phyloP scores from a whole-genome alignment of 2,797 vertebrate species.

The Phrynocephalus forsythii region DNA sequence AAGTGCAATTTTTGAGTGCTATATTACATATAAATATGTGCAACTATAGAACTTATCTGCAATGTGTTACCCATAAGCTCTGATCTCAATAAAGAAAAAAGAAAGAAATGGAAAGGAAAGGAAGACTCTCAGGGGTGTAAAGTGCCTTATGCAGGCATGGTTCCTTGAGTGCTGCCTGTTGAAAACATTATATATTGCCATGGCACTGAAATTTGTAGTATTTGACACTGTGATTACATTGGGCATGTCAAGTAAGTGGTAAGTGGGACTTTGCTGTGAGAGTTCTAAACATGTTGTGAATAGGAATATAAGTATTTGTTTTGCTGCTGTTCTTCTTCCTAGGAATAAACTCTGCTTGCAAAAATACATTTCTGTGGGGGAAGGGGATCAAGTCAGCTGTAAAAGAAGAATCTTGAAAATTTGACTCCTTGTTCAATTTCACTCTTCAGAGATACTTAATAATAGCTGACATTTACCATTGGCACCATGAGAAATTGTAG shows the following conservation, averaged over 20 bases:
- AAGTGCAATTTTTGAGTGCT: background rate
- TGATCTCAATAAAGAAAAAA: background rate
- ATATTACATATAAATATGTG: background rate
- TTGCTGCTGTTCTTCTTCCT: conserved; percentile 3
- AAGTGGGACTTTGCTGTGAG: background rate
- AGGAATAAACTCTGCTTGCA: conserved; percentile 32
- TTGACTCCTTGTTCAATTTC: background rate
- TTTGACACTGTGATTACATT: background rate
- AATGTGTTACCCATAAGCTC: background rate
- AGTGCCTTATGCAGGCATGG: background rate
- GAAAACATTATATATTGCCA: background rate
- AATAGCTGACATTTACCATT: background rate
- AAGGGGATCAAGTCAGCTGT: conserved; percentile 38
- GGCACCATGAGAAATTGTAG: background rate
- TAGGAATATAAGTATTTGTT: background rate
- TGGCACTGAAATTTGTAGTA: background rate
- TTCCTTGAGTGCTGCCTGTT: background rate
- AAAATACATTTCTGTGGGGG: conserved; percentile 32
- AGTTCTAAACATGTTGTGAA: background rate
- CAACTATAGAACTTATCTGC: background rate
- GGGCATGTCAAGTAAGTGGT: conserved; percentile 8
- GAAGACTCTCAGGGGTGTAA: background rate
- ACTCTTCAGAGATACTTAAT: background rate
- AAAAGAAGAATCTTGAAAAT: conserved; percentile 40
- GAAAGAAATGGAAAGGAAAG: too few species aligned